Conservation (phyloP, 1,140 invertebrate species). For the Yoshiicerus persimilis region DNA sequence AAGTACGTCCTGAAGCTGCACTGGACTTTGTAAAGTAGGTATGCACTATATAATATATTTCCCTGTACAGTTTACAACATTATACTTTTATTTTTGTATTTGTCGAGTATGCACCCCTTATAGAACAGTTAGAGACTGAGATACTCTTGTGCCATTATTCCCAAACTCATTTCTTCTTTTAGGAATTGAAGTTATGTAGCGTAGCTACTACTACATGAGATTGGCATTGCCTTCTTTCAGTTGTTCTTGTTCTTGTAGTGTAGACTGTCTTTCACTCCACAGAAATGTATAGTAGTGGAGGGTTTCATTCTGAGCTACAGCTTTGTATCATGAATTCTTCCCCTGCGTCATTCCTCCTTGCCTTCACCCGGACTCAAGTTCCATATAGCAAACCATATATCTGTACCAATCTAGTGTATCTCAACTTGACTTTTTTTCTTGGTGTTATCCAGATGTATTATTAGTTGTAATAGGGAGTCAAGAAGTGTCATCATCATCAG, state of each 20-base stretch:
- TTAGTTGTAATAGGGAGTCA: slow-evolving; percentile 37
- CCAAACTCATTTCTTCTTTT: background rate
- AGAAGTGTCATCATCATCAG: slow-evolving; percentile 35
- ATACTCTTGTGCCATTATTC: background rate
- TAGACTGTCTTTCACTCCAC: background rate
- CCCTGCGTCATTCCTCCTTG: background rate
- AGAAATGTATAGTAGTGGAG: background rate
- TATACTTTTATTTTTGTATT: too few species aligned
- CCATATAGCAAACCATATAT: background rate
- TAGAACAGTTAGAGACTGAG: too few species aligned
- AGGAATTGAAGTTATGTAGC: background rate
- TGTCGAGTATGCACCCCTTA: too few species aligned
- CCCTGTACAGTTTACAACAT: too few species aligned
- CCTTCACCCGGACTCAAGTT: background rate
- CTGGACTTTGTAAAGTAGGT: background rate
- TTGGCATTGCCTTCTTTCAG: background rate
- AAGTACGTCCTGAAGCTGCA: background rate
- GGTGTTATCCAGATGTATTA: slow-evolving; percentile 36
- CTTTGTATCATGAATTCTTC: background rate
- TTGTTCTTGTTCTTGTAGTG: background rate
- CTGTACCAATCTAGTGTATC: background rate
- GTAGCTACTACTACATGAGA: background rate
- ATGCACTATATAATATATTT: background rate
- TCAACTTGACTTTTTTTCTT: slow-evolving; percentile 23
- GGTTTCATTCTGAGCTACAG: background rate